Conservation (phyloP, 2,888 invertebrate species). For the Drosophila anomalipes region DNA sequence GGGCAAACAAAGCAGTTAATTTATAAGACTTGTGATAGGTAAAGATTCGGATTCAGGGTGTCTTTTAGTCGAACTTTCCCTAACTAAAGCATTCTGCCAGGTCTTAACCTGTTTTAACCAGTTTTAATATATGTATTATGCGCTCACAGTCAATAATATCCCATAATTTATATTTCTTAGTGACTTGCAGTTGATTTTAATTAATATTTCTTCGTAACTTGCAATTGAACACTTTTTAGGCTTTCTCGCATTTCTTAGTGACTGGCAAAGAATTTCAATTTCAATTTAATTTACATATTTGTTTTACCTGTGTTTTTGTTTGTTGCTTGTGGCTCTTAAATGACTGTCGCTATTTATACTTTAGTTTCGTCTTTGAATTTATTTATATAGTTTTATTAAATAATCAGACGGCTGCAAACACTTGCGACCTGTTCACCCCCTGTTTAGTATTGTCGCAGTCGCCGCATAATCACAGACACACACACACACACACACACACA, state of each 20-base stretch:
- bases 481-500: neutral
- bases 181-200: neutral
- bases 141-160: neutral
- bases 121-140: neutral
- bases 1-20: neutral
- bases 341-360: neutral
- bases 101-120: too few relatives aligned
- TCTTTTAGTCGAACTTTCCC: neutral
- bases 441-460: neutral
- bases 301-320: neutral
- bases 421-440: neutral
- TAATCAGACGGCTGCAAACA: conserved; percentile 16
- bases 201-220: too few relatives aligned
- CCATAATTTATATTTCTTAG: neutral
- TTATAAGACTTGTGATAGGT: neutral
- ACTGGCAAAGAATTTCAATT: neutral
- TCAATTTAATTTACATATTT: neutral
- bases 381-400: conserved; percentile 11
- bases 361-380: neutral
- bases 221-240: neutral
- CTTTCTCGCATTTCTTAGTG: neutral
- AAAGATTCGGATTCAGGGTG: neutral
- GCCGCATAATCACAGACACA: conserved; percentile 32
- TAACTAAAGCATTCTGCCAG: neutral
- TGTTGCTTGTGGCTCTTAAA: neutral